Base-by-base conservation (phyloP, 2,113 vertebrate species). In the Thalassarche chlororhynchos region DNA sequence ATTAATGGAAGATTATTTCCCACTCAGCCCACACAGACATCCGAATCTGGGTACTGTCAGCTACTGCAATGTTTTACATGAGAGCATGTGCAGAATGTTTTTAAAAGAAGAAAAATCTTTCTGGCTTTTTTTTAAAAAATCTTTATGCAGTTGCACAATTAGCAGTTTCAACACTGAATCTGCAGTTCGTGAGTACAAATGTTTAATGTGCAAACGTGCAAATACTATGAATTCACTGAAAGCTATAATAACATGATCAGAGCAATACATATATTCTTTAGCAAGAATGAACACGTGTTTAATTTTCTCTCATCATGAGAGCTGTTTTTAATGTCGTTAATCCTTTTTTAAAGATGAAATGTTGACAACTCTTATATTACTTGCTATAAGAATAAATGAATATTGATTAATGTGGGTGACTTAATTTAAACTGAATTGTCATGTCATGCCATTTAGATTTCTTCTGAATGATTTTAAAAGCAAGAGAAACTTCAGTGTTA, bases 1-100 rank as follows among this genome's bases (percentile, higher is more conserved):
- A 87, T 71, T 78, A 91, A 79, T 82, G 82, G 70, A 47, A 94
- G 61, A 51, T 91, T 78, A 75, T 91, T 87, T 95, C 61, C 46
- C 29, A 13, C 79, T 58, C 42, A 82, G 40, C 87, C 86, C 89
- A 94, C 76, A 51, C 46, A 62, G 64, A 29, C 51, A 51, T 68
- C 42, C 0, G 1, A 87, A 71, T 87, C 55, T 75, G 87, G 34
- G 29, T 77, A 19, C 72, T 77, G 72, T 42, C 81, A 93, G 55
- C 42, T 87, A 10, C 65, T 62, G 74, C 70, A 78, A 40, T 65
- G 57, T 75, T 81, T 90, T 79, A 90, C 42, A 38, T 46, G 21
- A 80, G 15, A 78, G 42, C 65, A 60, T 55, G 70, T 84, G 69
- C 70, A 89, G 49, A 74, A 68, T 79, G 42, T 7, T 78, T 82